Conservation (phyloP, 2,113 vertebrate species). For the Vulpes lagopus region DNA sequence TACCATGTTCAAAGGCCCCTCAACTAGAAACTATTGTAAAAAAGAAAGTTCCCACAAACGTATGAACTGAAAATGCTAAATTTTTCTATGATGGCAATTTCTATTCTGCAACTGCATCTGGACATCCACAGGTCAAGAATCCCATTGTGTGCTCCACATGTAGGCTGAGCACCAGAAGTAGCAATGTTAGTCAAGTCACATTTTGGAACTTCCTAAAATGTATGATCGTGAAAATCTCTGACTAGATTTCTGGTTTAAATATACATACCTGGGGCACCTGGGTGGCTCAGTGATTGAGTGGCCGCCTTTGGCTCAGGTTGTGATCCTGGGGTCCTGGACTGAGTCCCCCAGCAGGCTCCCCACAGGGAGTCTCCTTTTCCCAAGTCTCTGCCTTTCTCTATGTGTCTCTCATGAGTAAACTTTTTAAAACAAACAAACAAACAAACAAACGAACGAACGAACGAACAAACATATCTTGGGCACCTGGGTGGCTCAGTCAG, state of each 20-base stretch:
- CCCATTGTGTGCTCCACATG: accelerated
- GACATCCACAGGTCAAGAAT: not conserved
- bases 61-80: not conserved
- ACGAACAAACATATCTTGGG: too few species aligned
- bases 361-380: too few species aligned
- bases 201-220: not conserved
- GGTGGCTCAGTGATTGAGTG: too few species aligned
- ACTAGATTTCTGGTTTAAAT: not conserved
- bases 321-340: too few species aligned
- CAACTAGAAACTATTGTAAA: not conserved
- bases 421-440: too few species aligned
- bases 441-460: too few species aligned
- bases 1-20: not conserved
- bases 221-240: not conserved
- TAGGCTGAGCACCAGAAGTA: accelerated
- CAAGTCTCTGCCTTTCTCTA: too few species aligned
- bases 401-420: too few species aligned
- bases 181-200: not conserved
- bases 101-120: not conserved
- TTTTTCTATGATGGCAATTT: not conserved
- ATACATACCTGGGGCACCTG: not conserved
- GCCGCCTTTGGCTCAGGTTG: too few species aligned
- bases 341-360: too few species aligned
- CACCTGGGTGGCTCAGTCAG: too few species aligned
- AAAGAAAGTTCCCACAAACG: not conserved